These are phyloP conservation scores for Drosophila atroscutellata DNA, from an alignment of 2,888 invertebrate species.

Conservation along the genomic window DNA sequence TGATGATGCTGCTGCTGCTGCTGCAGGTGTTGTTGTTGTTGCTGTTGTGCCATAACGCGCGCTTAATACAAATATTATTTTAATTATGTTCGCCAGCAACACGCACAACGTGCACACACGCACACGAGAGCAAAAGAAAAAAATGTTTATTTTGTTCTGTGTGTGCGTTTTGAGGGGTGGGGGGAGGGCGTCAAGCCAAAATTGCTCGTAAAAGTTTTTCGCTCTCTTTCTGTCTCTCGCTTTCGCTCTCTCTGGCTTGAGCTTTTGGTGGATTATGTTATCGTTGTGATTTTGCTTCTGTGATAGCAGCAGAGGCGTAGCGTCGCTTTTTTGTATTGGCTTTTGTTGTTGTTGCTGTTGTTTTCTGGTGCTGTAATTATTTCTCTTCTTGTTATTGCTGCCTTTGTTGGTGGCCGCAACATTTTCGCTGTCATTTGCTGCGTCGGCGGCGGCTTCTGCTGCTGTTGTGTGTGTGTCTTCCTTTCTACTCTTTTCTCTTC, in stretches of 20 bases:
- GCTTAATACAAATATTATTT: slow-evolving; percentile 65
- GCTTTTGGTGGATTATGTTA: slow-evolving; percentile 37
- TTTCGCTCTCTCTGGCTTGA: slow-evolving; percentile 3
- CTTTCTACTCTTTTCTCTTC: slow-evolving; percentile 5
- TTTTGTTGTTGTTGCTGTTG: slow-evolving; percentile 34
- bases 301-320: slow-evolving; percentile 43
- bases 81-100: slow-evolving; percentile 53
- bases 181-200: slow-evolving; percentile 19
- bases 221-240: slow-evolving; percentile 22
- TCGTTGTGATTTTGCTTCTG: slow-evolving; percentile 54
- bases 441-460: slow-evolving; percentile 9
- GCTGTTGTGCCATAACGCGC: slow-evolving; percentile 72
- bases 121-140: slow-evolving; percentile 30
- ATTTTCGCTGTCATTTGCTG: slow-evolving; percentile 58
- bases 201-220: slow-evolving; percentile 30
- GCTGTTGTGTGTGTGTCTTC: slow-evolving; percentile 1
- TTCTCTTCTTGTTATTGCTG: slow-evolving; percentile 35
- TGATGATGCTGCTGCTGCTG: slow-evolving; percentile 50
- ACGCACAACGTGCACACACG: slow-evolving; percentile 31
- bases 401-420: slow-evolving; percentile 41
- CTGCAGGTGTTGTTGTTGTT: slow-evolving; percentile 58
- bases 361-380: slow-evolving; percentile 24
- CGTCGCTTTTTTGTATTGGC: slow-evolving; percentile 43
- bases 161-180: slow-evolving; percentile 1
- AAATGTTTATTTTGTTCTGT: not conserved